Base-by-base conservation (phyloP, 2,888 invertebrate species). In the Nasonia oneida region DNA sequence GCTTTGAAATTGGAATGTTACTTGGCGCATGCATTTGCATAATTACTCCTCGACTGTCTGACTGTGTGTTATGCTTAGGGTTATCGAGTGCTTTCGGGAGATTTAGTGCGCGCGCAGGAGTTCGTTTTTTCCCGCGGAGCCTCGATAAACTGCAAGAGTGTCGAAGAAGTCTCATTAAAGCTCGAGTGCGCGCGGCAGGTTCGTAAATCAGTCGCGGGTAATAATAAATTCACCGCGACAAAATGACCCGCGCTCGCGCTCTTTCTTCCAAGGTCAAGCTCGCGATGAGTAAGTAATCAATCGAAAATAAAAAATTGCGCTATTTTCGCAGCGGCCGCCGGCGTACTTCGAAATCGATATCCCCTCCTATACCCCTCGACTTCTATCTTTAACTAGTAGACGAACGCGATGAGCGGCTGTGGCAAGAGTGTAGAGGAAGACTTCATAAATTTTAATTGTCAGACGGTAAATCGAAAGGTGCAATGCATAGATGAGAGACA, bases 1-100 rank as follows among this genome's bases (percentile, higher is more conserved):
- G 29, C 70, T 70, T 33, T 70, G 70, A 50, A 79, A 79, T 79
- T 79, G 50, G 18, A 47, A 12, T 33, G 78, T 79, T 67, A 67
- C 73, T 73, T 33, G 23, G 33, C 3, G 18, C 18, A 18, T 33
- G 39, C 74, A 61, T 81, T 81, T 81, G 74, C 81, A 81, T 81
- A 81, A 81, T 81, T 73, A 73, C 39, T 18, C 14, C 3, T 33
- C 29, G 71, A 71, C 18, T 71, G 37, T 37, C 37, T 37, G 37
- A 37, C 37, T 37, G 71, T 10, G 70, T 53, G 37, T 37, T 42
- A 37, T 50, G 50, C 53, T n/a, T 33, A 18, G 70, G 37, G 14
- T 18, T 2, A 67, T 71, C 37, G 8, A 33, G 18, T 39, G 37
- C 39, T 39, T 53, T 53, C 71, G 23, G 23, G 23, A 23, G 23